A percentile compares a stretch with the other conserved stretches of the same genome.
phyloP scores from a whole-genome alignment of 2,888 invertebrate genomes.

The Synanthedon vespiformis region DNA sequence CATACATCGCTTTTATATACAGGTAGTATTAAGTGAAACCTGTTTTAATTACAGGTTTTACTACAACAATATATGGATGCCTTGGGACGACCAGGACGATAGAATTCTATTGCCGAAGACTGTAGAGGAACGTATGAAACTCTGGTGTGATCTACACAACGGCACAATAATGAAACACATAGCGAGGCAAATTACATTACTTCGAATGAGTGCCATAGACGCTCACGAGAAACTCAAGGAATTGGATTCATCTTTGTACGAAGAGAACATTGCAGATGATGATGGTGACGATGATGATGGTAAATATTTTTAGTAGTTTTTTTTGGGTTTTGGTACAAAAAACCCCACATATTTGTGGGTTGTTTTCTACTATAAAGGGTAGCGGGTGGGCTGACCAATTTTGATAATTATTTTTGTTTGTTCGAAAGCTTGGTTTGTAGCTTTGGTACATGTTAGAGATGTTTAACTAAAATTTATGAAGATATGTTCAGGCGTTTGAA shows the following conservation, averaged over 20 bases:
- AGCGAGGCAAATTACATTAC: slow-evolving; percentile 35
- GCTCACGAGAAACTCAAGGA: slow-evolving; percentile 46
- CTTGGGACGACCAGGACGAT: slow-evolving; percentile 76
- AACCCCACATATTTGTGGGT: too few species aligned
- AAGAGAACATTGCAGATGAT: slow-evolving; percentile 48
- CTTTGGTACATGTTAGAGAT: too few species aligned
- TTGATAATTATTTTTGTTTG: too few species aligned
- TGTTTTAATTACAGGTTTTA: slow-evolving; percentile 60
- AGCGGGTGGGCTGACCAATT: too few species aligned
- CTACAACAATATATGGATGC: slow-evolving; percentile 76
- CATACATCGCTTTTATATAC: too few species aligned
- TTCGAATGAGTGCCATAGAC: slow-evolving; percentile 51
- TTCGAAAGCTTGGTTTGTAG: too few species aligned
- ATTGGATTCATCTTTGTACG: slow-evolving; percentile 51
- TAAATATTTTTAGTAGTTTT: too few species aligned
- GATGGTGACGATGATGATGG: slow-evolving; percentile 29
- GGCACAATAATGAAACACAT: slow-evolving; percentile 46
- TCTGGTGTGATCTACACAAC: slow-evolving; percentile 55
- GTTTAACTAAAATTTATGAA: too few species aligned
- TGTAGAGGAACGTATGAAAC: slow-evolving; percentile 56
- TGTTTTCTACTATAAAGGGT: too few species aligned
- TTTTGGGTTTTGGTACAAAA: too few species aligned
- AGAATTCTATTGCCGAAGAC: slow-evolving; percentile 63
- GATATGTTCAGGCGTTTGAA: too few species aligned
- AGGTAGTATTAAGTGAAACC: too few species aligned